Evolutionary conservation across 1,140 invertebrate genomes (phyloP).

Genomic region (Sinonovacula constricta): DNA sequence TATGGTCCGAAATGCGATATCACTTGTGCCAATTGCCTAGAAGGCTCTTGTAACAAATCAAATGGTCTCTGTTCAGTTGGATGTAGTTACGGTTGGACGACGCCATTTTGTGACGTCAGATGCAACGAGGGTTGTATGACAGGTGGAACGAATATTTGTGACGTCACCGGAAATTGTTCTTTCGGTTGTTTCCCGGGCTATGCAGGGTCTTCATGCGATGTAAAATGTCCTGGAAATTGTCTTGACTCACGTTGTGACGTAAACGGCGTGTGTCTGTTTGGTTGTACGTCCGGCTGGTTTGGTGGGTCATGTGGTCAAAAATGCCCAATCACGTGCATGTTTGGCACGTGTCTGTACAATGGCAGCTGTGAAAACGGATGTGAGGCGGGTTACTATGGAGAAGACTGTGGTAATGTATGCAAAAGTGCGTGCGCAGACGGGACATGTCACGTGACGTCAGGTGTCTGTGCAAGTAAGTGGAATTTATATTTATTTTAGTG

Average conservation of each 20-base stretch:
- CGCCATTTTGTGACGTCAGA: neutral
- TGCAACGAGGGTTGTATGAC: neutral
- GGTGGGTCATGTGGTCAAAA: neutral
- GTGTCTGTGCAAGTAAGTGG: too few relatives aligned
- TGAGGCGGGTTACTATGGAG: conserved; percentile 19
- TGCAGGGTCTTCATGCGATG: neutral
- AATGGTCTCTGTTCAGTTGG: neutral
- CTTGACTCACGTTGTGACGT: neutral
- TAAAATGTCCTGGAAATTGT: neutral
- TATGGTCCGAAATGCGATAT: neutral
- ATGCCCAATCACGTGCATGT: neutral
- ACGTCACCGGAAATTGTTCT: neutral
- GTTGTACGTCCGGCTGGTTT: neutral
- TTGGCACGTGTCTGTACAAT: neutral
- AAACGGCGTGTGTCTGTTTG: neutral
- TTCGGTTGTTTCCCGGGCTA: neutral
- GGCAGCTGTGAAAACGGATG: conserved; percentile 16
- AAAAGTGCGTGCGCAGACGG: conserved; percentile 23
- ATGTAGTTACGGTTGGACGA: neutral
- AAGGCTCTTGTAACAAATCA: neutral
- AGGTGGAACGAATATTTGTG: neutral
- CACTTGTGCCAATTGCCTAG: neutral
- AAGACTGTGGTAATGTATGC: conserved; percentile 10
- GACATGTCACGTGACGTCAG: conserved; percentile 25
- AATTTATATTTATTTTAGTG: too few relatives aligned